Evolutionary conservation across 2,797 vertebrate genomes (phyloP).

Genomic region (Ciconia nigra): DNA sequence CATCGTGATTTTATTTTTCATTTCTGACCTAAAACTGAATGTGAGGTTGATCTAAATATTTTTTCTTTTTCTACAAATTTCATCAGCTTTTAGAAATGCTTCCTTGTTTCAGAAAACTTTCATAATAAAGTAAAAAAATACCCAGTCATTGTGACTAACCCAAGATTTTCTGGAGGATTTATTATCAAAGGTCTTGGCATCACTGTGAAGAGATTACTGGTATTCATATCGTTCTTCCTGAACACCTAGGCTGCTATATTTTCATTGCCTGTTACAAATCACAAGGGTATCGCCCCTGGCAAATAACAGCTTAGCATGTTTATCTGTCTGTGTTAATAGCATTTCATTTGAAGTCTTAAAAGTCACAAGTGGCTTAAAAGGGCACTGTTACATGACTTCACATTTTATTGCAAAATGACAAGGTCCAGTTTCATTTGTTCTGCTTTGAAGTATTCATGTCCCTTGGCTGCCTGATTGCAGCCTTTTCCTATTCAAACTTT

Average conservation of each 20-base stretch:
- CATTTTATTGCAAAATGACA: slow-evolving; percentile 68
- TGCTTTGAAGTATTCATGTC: slow-evolving; percentile 68
- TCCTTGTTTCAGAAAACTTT: not conserved
- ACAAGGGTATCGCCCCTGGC: slow-evolving; percentile 62
- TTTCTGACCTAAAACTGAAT: not conserved
- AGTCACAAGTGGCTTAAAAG: slow-evolving; percentile 77
- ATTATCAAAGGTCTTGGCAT: slow-evolving; percentile 17
- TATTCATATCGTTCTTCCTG: not conserved
- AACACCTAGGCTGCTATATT: slow-evolving; percentile 31
- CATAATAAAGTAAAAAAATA: not conserved
- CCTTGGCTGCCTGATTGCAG: slow-evolving; percentile 11
- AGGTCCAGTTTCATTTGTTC: slow-evolving; percentile 60
- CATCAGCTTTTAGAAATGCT: not conserved
- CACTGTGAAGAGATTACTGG: slow-evolving; percentile 35
- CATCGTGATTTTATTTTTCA: not conserved
- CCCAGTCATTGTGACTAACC: not conserved
- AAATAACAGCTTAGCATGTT: slow-evolving; percentile 70
- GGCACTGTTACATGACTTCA: slow-evolving; percentile 61
- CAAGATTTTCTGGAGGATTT: not conserved
- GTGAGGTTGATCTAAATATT: not conserved
- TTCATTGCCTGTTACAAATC: slow-evolving; percentile 59
- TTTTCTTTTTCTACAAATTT: not conserved
- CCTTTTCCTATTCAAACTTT: slow-evolving; percentile 40
- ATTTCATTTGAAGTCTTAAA: slow-evolving; percentile 76
- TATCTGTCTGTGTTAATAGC: slow-evolving; percentile 74